Evolutionary conservation across 2,888 invertebrate genomes (phyloP).

Genomic region (Neuroscelio doddi): DNA sequence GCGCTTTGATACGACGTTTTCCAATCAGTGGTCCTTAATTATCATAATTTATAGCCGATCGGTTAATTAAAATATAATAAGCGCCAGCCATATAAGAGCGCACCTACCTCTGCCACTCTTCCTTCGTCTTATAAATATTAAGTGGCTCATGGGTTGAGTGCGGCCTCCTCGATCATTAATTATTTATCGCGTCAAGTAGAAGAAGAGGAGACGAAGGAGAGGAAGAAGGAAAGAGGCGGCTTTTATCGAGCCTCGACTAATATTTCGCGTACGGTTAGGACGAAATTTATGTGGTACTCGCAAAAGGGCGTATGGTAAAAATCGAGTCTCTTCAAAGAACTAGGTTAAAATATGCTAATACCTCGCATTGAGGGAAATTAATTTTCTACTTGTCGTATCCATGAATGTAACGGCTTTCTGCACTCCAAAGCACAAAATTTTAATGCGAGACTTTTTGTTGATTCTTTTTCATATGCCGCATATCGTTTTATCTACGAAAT

Average conservation of each 20-base stretch:
- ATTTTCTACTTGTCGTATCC: conserved; percentile 66
- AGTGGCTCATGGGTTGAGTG: conserved; percentile 47
- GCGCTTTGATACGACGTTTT: conserved; percentile 15
- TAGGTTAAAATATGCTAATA: conserved; percentile 67
- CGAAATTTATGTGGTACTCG: conserved; percentile 45
- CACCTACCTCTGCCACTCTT: conserved; percentile 38
- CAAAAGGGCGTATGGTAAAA: conserved; percentile 26
- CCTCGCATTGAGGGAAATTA: conserved; percentile 56
- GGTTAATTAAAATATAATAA: conserved; percentile 69
- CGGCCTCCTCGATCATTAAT: conserved; percentile 64
- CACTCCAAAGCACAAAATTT: conserved; percentile 2
- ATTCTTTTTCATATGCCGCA: no score
- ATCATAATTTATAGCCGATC: conserved; percentile 69
- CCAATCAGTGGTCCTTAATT: conserved; percentile 52
- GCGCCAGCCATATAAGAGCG: conserved; percentile 51
- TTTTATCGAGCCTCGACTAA: conserved; percentile 17
- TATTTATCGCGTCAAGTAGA: conserved; percentile 67
- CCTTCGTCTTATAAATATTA: conserved; percentile 66
- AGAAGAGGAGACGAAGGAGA: conserved; percentile 31
- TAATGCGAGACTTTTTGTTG: no score
- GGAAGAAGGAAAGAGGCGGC: conserved; percentile 6
- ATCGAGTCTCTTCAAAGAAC: conserved; percentile 55
- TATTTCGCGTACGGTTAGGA: conserved; percentile 12
- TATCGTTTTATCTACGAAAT: no score
- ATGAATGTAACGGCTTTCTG: conserved; percentile 66